A percentile compares a stretch with the other conserved stretches of the same genome.
Conservation (phyloP, 2,797 vertebrate species). For the Phaenicophaeus curvirostris region DNA sequence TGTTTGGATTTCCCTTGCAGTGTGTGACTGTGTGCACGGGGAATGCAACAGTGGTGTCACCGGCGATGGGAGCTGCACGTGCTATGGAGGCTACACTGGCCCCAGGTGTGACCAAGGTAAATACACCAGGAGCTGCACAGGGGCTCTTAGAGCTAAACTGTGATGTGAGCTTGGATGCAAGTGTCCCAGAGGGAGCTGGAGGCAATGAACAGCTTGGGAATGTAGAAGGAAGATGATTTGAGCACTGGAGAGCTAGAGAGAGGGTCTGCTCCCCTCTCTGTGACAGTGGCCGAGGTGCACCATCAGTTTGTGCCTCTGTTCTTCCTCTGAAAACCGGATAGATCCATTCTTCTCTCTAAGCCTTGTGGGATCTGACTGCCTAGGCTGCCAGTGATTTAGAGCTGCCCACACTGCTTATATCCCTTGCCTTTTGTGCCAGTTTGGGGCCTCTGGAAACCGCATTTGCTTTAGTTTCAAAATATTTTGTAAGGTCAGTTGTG, state of each 20-base stretch:
- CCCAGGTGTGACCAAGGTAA: constrained; percentile 87
- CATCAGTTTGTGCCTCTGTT: not conserved
- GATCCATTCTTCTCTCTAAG: not conserved
- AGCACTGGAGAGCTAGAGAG: not conserved
- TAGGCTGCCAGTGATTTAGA: not conserved
- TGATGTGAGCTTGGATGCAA: not conserved
- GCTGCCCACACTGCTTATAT: not conserved
- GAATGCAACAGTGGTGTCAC: constrained; percentile 81
- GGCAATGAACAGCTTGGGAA: not conserved
- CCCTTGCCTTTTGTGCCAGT: not conserved
- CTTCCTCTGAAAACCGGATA: not conserved
- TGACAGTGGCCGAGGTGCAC: not conserved
- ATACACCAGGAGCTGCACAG: not conserved
- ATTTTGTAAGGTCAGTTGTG: not conserved
- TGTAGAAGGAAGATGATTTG: not conserved
- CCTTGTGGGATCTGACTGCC: not conserved
- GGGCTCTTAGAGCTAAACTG: not conserved
- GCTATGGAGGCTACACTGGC: constrained; percentile 89
- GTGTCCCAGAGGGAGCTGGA: not conserved
- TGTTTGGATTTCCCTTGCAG: constrained; percentile 72
- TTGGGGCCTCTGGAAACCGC: not conserved
- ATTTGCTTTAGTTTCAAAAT: not conserved
- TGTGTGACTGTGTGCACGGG: constrained; percentile 86
- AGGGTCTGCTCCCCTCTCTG: not conserved
- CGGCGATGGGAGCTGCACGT: constrained; percentile 87